Conservation (phyloP, 2,797 vertebrate genomes). For the Pangasius djambal region DNA sequence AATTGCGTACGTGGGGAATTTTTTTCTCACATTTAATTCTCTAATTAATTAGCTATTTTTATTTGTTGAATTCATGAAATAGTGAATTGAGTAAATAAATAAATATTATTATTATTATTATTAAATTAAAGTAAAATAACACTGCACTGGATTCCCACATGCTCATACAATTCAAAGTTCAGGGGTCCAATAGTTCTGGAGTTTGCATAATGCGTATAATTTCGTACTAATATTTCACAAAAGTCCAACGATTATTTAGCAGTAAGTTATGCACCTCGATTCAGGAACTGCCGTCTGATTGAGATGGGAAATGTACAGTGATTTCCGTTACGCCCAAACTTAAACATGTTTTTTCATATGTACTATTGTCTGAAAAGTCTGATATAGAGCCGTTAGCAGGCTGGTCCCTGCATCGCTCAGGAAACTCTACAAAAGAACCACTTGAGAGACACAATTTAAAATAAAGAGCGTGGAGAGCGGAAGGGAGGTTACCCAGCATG, state of each 20-base stretch:
- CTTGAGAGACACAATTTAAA: slow-evolving; percentile 47
- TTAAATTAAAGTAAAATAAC: neutral
- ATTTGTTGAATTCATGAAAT: neutral
- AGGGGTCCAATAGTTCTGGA: neutral
- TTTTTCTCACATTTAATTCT: neutral
- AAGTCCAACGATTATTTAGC: neutral
- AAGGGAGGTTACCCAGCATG: slow-evolving; percentile 54
- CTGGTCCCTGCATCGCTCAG: slow-evolving; percentile 21
- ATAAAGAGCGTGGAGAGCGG: slow-evolving; percentile 26
- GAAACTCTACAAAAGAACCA: slow-evolving; percentile 38
- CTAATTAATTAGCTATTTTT: neutral
- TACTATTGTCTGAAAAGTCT: slow-evolving; percentile 26
- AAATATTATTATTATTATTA: neutral
- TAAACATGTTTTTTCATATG: slow-evolving; percentile 11
- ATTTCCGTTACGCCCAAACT: slow-evolving; percentile 33
- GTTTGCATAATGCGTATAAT: no score
- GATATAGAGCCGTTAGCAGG: neutral
- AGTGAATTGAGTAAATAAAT: neutral
- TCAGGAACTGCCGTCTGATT: slow-evolving; percentile 35
- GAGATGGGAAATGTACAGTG: slow-evolving; percentile 26
- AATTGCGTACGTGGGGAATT: neutral
- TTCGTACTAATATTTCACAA: neutral
- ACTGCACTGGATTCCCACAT: neutral
- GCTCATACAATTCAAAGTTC: neutral
- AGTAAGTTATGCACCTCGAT: neutral